phyloP scores from a whole-genome alignment of 2,888 invertebrate species.

The Volucella zonaria region DNA sequence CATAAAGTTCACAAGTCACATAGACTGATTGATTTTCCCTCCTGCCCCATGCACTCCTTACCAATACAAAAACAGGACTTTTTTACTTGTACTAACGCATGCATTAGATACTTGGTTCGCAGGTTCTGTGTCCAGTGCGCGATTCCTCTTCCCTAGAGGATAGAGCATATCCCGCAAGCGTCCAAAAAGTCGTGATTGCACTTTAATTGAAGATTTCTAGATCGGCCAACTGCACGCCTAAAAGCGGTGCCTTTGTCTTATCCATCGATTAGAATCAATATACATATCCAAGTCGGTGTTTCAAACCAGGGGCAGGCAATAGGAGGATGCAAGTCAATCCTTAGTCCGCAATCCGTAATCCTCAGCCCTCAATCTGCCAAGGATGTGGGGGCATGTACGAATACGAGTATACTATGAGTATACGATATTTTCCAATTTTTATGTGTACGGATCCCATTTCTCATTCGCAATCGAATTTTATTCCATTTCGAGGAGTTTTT shows the following conservation, averaged over 20 bases:
- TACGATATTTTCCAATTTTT: constrained; percentile 62
- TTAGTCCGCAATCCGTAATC: background rate
- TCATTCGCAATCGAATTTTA: constrained; percentile 64
- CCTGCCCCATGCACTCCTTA: constrained; percentile 40
- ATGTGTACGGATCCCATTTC: constrained; percentile 56
- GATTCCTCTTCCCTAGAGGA: background rate
- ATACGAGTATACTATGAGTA: background rate
- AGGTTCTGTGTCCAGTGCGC: background rate
- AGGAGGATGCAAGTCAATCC: background rate
- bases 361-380: constrained; percentile 18
- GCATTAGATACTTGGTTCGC: constrained; percentile 69
- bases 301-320: constrained; percentile 16
- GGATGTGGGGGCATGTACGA: constrained; percentile 65
- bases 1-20: constrained; percentile 72
- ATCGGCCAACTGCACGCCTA: constrained; percentile 66
- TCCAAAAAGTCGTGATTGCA: constrained; percentile 69
- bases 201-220: constrained; percentile 74
- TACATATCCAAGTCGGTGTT: constrained; percentile 44
- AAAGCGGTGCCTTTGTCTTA: constrained; percentile 72
- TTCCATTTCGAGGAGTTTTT: constrained; percentile 29
- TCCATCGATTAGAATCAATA: constrained; percentile 73
- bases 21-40: constrained; percentile 69
- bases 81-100: constrained; percentile 55
- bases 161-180: constrained; percentile 71
- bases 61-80: constrained; percentile 20